Percentiles rank a stretch among this genome's conserved stretches.
These are phyloP conservation scores for Rhea pennata DNA, from an alignment of 2,113 vertebrate genomes.

Conservation along the genomic window DNA sequence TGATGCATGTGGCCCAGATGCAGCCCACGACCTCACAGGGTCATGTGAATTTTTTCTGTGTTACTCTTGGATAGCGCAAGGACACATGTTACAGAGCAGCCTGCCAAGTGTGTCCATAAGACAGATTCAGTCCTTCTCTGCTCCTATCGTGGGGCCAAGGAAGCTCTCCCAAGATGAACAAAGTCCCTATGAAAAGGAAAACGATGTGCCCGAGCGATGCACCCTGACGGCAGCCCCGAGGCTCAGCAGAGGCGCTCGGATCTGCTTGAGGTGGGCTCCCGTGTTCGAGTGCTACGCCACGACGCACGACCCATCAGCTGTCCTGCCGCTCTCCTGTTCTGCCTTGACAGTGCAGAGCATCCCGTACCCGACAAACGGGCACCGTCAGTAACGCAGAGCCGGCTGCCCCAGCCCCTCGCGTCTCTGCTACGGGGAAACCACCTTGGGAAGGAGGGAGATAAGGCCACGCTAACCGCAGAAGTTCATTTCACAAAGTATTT, in stretches of 20 bases:
- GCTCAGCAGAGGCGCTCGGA: neutral
- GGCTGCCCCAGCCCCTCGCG: neutral
- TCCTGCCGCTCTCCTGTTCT: neutral
- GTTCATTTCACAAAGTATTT: conserved; percentile 40
- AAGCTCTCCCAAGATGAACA: neutral
- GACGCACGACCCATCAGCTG: neutral
- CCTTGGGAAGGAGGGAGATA: conserved; percentile 39
- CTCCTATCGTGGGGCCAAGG: neutral
- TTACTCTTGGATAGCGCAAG: neutral
- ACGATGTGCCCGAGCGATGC: neutral
- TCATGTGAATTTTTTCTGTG: neutral
- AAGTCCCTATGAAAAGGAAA: neutral
- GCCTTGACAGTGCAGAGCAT: neutral
- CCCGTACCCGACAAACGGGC: neutral
- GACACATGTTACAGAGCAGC: neutral
- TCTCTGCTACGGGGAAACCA: conserved; percentile 2
- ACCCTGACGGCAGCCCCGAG: neutral
- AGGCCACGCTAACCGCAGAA: conserved; percentile 7
- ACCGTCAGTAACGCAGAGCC: neutral
- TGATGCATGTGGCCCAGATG: neutral
- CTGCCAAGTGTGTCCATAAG: neutral
- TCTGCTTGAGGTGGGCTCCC: fast-evolving
- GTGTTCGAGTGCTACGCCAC: neutral
- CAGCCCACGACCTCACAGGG: neutral
- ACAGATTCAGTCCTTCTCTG: neutral